Evolutionary conservation across 2,888 invertebrate species (phyloP), one percentile per base, ranked within the genome.

Genomic region (Andrena chrysosceles): DNA sequence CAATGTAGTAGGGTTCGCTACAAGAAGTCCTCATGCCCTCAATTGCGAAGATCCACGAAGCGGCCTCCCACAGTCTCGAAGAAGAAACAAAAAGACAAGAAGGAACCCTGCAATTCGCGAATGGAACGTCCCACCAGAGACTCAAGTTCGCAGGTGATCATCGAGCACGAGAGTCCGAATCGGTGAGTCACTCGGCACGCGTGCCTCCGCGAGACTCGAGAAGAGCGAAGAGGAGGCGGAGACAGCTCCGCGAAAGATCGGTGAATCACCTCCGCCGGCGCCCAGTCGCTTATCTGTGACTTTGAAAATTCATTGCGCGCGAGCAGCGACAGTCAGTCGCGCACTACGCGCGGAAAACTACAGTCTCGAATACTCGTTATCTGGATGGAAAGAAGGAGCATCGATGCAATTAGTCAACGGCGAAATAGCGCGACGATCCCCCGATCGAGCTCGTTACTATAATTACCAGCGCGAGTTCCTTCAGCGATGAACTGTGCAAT

Each of bases 121-220:
- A 42, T 42, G 42, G 42, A 42, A 13, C 42, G 42, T 42, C 42
- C 42, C 42, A 16, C 42, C 16, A 42, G 42, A 42, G 54, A 72
- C 8, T 63, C 20, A 33, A 33, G 70, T 42, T 20, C 16, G 42
- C 80, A 86, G 84, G 72, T 81, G 77, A 84, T 73, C 67, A n/a
- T 26, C 64, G 48, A n/a, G 35, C 31, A 42, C 69, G 35, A 80
- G 66, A 62, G 69, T 59, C 67, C 71, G 48, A 49, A 60, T 77
- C 80, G 80, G 64, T 86, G 86, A 86, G 64, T 86, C 86, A 86
- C 71, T 35, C 33, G 7, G 49, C 33, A 48, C 75, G 66, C 72
- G 81, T 56, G 71, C 71, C 74, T 20, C 23, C 6, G 31, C 42
- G 71, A 71, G 60, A 67, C 49, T 35, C 33, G 59, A 7, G 35